Percentiles rank a stretch among this genome's conserved stretches.
These are phyloP conservation scores for Chloropsis hardwickii DNA, from an alignment of 2,113 vertebrate genomes.

Conservation along the genomic window DNA sequence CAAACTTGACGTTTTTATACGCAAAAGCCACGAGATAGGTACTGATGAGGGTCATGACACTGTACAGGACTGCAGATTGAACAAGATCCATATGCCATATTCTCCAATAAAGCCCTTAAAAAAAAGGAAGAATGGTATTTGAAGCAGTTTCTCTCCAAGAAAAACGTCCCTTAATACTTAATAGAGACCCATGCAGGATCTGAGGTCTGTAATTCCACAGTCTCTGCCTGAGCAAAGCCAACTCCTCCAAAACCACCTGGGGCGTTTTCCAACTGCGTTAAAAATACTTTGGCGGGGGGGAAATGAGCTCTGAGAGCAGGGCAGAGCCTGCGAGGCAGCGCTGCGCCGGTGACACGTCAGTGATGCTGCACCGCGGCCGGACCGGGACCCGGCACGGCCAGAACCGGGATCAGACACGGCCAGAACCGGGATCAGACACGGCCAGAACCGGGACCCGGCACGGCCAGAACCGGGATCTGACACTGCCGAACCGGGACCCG, in stretches of 20 bases:
- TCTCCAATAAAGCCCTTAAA: slow-evolving; percentile 93
- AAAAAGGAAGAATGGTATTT: accelerated
- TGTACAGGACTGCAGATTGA: slow-evolving; percentile 95
- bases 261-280: accelerated
- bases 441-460: accelerated
- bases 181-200: accelerated
- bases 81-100: slow-evolving; percentile 99
- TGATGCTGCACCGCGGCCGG: background rate
- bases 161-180: accelerated
- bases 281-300: accelerated
- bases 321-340: background rate
- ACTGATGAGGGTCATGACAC: slow-evolving; percentile 95
- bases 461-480: accelerated
- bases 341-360: background rate
- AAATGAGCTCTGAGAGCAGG: accelerated
- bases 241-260: background rate
- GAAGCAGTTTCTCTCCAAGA: background rate
- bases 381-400: accelerated
- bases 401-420: accelerated
- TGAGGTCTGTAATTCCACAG: background rate
- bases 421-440: accelerated
- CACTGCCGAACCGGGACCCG: accelerated
- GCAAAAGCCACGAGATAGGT: slow-evolving; percentile 97
- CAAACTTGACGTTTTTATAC: slow-evolving; percentile 98
- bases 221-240: too few relatives aligned